Conservation (phyloP, 2,888 invertebrate species). For the Drosophila austrosaltans region DNA sequence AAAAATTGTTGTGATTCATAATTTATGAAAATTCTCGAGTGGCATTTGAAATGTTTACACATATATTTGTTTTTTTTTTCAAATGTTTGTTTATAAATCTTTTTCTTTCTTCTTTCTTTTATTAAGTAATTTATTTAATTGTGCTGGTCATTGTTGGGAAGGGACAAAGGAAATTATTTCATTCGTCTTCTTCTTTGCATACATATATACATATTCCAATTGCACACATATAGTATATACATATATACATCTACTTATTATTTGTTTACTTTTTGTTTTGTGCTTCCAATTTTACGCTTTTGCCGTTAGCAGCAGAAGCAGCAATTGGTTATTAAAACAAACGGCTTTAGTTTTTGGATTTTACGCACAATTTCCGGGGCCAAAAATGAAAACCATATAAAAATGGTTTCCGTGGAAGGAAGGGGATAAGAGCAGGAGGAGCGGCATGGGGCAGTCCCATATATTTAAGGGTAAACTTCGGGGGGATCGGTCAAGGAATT, state of each 20-base stretch:
- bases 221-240: neutral
- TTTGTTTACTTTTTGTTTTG: slow-evolving; percentile 36
- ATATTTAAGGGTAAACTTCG: no score
- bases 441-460: no score
- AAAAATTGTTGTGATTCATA: slow-evolving; percentile 37
- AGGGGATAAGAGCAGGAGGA: no score
- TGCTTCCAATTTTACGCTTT: slow-evolving; percentile 27
- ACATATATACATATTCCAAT: neutral
- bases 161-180: slow-evolving; percentile 41
- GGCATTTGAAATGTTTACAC: slow-evolving; percentile 9
- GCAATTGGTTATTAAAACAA: slow-evolving; percentile 54
- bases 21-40: slow-evolving; percentile 19
- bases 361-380: slow-evolving; percentile 57
- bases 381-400: neutral
- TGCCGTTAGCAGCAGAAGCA: slow-evolving; percentile 25
- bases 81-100: slow-evolving; percentile 11
- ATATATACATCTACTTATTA: slow-evolving; percentile 25
- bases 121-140: slow-evolving; percentile 34
- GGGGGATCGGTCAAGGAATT: no score
- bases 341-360: slow-evolving; percentile 44
- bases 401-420: neutral
- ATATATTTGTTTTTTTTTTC: neutral
- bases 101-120: slow-evolving; percentile 23
- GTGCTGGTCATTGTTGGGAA: slow-evolving; percentile 47
- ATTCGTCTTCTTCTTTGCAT: slow-evolving; percentile 23